Conservation (phyloP, 2,888 invertebrate genomes). For the Clusia tigrina region DNA sequence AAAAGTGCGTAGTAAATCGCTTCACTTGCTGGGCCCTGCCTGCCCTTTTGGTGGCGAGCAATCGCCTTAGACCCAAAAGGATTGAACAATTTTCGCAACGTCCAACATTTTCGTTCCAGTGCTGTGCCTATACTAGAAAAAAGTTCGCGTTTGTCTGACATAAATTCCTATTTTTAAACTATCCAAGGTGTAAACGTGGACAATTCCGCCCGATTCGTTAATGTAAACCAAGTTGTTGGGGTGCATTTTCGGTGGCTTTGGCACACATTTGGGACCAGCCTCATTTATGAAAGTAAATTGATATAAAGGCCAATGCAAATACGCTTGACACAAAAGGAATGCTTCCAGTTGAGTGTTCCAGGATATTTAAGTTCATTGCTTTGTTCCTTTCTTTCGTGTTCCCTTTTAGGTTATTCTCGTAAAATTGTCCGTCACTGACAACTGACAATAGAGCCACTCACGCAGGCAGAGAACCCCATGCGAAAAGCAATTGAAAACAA, state of each 20-base stretch:
- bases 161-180: conserved; percentile 52
- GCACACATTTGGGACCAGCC: too few species aligned
- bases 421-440: background rate
- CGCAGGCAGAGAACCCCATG: background rate
- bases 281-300: too few species aligned
- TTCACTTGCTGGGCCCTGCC: background rate
- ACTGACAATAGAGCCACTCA: background rate
- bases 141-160: conserved; percentile 38
- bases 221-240: background rate
- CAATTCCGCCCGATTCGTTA: too few species aligned
- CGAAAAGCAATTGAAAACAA: background rate
- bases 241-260: background rate
- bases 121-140: conserved; percentile 10
- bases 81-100: conserved; percentile 28
- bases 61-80: background rate
- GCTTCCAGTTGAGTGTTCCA: conserved; percentile 2
- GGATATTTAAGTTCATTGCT: background rate
- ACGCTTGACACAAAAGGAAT: background rate
- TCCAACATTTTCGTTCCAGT: conserved; percentile 12
- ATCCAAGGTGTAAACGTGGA: too few species aligned
- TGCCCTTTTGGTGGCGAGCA: background rate
- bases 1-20: background rate
- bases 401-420: background rate
- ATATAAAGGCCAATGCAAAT: background rate
- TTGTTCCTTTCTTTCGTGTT: background rate